phyloP scores from a whole-genome alignment of 2,888 invertebrate species.

The Epistrophella euchroma region DNA sequence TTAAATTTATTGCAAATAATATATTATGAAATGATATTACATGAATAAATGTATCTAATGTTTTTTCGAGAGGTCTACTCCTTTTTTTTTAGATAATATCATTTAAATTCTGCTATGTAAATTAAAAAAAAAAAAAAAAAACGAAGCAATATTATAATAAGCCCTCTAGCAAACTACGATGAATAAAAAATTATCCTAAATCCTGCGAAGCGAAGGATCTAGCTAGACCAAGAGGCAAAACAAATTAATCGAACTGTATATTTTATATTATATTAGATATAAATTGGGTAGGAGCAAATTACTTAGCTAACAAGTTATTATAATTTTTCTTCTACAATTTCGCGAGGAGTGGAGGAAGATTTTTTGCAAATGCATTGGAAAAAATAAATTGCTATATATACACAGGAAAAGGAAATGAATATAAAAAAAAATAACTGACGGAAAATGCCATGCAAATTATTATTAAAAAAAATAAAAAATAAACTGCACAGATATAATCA shows the following conservation, averaged over 20 bases:
- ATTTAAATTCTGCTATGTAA: slow-evolving; percentile 33
- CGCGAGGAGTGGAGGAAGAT: slow-evolving; percentile 29
- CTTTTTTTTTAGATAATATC: slow-evolving; percentile 15
- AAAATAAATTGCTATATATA: slow-evolving; percentile 32
- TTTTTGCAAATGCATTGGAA: slow-evolving; percentile 49
- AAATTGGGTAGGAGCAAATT: slow-evolving; percentile 59
- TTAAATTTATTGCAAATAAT: slow-evolving; percentile 69
- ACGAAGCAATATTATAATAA: slow-evolving; percentile 63
- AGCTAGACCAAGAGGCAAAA: slow-evolving; percentile 40
- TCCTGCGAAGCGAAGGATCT: slow-evolving; percentile 44
- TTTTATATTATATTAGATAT: slow-evolving; percentile 16
- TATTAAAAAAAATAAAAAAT: slow-evolving; percentile 52
- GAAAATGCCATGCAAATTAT: slow-evolving; percentile 72
- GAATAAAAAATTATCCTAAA: slow-evolving; percentile 44
- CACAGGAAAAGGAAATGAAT: slow-evolving; percentile 58
- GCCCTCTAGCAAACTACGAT: slow-evolving; percentile 63
- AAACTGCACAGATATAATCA: slow-evolving; percentile 67
- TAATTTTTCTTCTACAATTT: slow-evolving; percentile 55
- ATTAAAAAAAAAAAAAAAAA: slow-evolving; percentile 1
- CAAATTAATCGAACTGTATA: slow-evolving; percentile 41
- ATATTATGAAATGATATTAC: slow-evolving; percentile 67
- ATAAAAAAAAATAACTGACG: slow-evolving; percentile 43
- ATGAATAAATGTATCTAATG: slow-evolving; percentile 73
- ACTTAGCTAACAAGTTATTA: slow-evolving; percentile 69
- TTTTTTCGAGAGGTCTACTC: slow-evolving; percentile 61